Evolutionary conservation across 2,888 invertebrate species (phyloP), one percentile per base, ranked within the genome.

Genomic region (Sesia apiformis): DNA sequence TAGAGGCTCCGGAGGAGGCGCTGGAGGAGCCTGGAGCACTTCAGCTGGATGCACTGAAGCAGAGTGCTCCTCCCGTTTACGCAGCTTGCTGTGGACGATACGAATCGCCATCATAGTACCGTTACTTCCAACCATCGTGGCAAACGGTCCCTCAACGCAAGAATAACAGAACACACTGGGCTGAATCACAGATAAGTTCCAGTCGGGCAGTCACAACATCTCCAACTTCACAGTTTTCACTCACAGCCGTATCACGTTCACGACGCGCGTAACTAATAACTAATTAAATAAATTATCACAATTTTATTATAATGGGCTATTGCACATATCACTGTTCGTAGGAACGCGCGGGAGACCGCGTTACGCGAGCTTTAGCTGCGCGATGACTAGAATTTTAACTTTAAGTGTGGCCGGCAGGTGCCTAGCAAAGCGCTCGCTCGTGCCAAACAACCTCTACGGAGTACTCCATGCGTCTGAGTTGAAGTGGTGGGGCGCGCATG

Each of bases 71-170:
- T 96, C 95, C 69, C 95, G 92, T 90, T 96, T 96, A 76, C 95
- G 92, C 90, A 96, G 92, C 91, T 96, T 96, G 90, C 95, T 96
- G 93, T 95, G 95, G 90, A 96, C 95, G 93, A 96, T 94, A 90
- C 95, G 95, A 84, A 96, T 94, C 84, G 95, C 95, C 90, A 94
- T 94, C 93, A 95, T 93, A 80, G 94, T 94, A 84, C 94, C 94
- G 90, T 94, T 94, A 90, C 93, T 94, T 86, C 95, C 95, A 86
- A 95, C 95, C 95, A 95, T 95, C 77, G 92, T 93, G 77, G 72
- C 69, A 66, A 84, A 81, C 61, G 79, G 78, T 77, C 74, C 81
- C 74, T 79, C 74, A 62, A 81, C 78, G 78, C 81, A 86, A 86
- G 82, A 83, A 83, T 80, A 81, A 83, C 78, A 76, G 74, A 79